phyloP scores from a whole-genome alignment of 2,113 vertebrate species.

The Cyprinus carpio region DNA sequence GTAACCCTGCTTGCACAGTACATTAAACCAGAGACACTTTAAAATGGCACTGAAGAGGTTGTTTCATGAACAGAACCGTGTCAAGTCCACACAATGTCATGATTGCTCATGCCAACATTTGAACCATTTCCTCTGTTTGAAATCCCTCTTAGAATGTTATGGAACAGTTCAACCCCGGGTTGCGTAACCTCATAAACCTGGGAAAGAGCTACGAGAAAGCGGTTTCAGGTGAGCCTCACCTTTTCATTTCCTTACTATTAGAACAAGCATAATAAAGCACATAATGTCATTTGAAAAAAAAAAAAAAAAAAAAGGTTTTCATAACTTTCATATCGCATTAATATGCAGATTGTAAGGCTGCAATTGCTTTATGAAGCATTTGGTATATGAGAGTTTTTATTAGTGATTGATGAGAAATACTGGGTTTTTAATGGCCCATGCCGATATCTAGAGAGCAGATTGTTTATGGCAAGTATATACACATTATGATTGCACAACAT shows the following conservation, averaged over 20 bases:
- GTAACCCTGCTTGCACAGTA: neutral
- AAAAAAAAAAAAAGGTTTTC: neutral
- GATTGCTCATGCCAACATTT: constrained; percentile 37
- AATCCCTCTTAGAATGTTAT: constrained; percentile 86
- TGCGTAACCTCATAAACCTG: constrained; percentile 94
- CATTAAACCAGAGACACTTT: neutral
- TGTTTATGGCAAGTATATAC: neutral
- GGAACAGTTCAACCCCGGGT: constrained; percentile 97
- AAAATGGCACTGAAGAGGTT: constrained; percentile 5
- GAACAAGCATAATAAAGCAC: neutral
- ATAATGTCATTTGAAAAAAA: too few relatives aligned
- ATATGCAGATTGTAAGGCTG: neutral
- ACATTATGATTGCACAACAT: too few relatives aligned
- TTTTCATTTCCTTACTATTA: neutral
- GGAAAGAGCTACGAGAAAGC: constrained; percentile 98
- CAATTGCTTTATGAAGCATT: neutral
- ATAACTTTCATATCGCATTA: neutral
- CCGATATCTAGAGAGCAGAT: neutral
- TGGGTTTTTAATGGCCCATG: neutral
- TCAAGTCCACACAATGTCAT: neutral
- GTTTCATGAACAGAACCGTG: neutral
- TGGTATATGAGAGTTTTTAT: neutral
- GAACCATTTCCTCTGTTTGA: constrained; percentile 7
- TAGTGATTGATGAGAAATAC: neutral
- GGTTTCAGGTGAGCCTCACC: constrained; percentile 84